Conservation (phyloP, 2,888 invertebrate species). For the Abrostola triplasia region DNA sequence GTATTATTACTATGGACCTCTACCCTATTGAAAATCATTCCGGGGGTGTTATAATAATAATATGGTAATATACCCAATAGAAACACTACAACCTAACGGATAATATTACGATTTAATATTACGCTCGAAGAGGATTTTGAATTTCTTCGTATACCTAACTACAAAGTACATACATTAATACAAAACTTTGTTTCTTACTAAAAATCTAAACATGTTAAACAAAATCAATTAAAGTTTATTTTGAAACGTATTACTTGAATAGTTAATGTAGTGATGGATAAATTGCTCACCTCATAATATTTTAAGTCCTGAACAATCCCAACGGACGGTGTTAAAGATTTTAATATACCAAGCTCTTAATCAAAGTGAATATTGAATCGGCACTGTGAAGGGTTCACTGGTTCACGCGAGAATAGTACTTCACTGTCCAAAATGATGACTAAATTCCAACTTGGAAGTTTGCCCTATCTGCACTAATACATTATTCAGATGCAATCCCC, state of each 20-base stretch:
- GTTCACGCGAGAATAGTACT: conserved; percentile 27
- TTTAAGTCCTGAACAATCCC: conserved; percentile 4
- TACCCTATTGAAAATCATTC: conserved; percentile 13
- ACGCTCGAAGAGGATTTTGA: neutral
- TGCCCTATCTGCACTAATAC: conserved; percentile 67
- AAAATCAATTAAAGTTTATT: neutral
- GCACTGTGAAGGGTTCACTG: conserved; percentile 25
- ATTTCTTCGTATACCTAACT: neutral
- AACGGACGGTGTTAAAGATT: conserved; percentile 20
- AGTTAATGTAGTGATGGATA: neutral
- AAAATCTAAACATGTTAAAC: no score
- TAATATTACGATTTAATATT: neutral
- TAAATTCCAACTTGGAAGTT: conserved; percentile 55
- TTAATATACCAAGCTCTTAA: conserved; percentile 23
- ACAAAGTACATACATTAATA: no score
- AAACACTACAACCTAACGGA: conserved; percentile 5
- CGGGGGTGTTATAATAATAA: conserved; percentile 13
- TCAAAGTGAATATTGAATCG: conserved; percentile 53
- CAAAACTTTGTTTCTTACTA: no score
- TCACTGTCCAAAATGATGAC: conserved; percentile 50
- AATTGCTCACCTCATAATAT: conserved; percentile 8
- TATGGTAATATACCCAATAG: conserved; percentile 4
- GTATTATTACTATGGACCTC: conserved; percentile 33
- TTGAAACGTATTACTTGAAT: neutral
- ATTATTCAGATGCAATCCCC: conserved; percentile 74